Percentiles rank a stretch among this genome's conserved stretches.
These are phyloP conservation scores for Drosophila emarginata DNA, from an alignment of 2,888 invertebrate species.

Conservation along the genomic window DNA sequence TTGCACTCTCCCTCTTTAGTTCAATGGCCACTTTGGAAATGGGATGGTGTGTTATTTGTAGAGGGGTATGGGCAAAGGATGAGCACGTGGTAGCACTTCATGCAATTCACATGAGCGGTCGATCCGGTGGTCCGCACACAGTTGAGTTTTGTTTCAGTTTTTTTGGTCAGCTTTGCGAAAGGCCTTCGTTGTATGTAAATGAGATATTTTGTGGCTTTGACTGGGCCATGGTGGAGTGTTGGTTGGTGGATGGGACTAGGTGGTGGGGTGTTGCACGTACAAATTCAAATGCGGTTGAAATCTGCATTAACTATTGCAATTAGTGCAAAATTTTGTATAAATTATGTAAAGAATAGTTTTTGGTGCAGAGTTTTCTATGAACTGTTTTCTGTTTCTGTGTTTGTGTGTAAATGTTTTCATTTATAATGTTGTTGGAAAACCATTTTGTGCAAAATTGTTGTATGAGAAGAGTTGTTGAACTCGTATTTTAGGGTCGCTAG, in stretches of 20 bases:
- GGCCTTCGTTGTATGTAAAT: constrained; percentile 61
- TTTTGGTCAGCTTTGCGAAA: constrained; percentile 47
- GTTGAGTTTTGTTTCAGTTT: constrained; percentile 42
- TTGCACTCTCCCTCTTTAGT: constrained; percentile 26
- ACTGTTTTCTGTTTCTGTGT: constrained; percentile 19
- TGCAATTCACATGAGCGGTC: constrained; percentile 71
- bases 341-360: constrained; percentile 78
- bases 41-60: background rate
- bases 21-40: constrained; percentile 27
- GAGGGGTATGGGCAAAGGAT: constrained; percentile 14
- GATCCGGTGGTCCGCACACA: constrained; percentile 27
- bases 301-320: constrained; percentile 78
- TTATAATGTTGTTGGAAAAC: constrained; percentile 49
- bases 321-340: constrained; percentile 73
- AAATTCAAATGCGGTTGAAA: constrained; percentile 74
- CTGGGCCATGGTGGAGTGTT: constrained; percentile 3
- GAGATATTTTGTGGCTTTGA: constrained; percentile 69
- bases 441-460: constrained; percentile 52
- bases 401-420: constrained; percentile 18
- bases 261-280: constrained; percentile 54
- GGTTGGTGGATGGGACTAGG: constrained; percentile 8
- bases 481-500: constrained; percentile 4
- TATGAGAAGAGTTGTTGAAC: constrained; percentile 1
- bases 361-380: constrained; percentile 62
- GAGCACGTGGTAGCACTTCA: constrained; percentile 69